Percentiles rank a stretch among this genome's conserved stretches.
Evolutionary conservation across 2,113 vertebrate species (phyloP).

Genomic region (Onychostruthus taczanowskii): DNA sequence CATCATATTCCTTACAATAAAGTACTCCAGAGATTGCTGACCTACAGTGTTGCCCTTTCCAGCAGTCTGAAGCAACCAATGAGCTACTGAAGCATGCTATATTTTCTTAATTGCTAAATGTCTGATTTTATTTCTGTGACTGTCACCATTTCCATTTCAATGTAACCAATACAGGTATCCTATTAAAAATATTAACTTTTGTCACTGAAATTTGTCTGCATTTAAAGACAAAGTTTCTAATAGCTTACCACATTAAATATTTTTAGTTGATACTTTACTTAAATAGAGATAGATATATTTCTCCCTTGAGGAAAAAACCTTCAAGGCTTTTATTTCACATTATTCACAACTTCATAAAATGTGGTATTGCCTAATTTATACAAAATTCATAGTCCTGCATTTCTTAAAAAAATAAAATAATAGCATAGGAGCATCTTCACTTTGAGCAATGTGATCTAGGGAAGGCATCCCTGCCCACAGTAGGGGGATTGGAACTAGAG

Average conservation of each 20-base stretch:
- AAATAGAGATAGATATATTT: neutral
- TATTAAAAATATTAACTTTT: neutral
- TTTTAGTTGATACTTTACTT: neutral
- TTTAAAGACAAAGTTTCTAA: neutral
- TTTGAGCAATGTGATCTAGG: neutral
- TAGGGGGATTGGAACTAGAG: neutral
- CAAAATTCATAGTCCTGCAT: neutral
- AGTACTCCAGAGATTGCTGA: neutral
- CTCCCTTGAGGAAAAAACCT: neutral
- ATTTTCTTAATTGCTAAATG: neutral
- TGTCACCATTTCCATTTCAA: neutral
- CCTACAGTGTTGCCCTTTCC: neutral
- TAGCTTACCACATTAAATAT: neutral
- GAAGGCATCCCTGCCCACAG: neutral
- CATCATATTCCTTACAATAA: neutral
- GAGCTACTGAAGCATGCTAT: rapidly evolving
- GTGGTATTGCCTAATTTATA: neutral
- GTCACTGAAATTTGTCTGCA: neutral
- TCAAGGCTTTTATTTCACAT: neutral
- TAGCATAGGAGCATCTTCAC: neutral
- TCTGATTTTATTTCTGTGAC: neutral
- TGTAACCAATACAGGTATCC: neutral
- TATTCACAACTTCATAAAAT: neutral
- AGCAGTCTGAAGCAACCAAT: neutral
- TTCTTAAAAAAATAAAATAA: neutral